Conservation (phyloP, 2,888 invertebrate genomes). For the Cephus pygmeus region DNA sequence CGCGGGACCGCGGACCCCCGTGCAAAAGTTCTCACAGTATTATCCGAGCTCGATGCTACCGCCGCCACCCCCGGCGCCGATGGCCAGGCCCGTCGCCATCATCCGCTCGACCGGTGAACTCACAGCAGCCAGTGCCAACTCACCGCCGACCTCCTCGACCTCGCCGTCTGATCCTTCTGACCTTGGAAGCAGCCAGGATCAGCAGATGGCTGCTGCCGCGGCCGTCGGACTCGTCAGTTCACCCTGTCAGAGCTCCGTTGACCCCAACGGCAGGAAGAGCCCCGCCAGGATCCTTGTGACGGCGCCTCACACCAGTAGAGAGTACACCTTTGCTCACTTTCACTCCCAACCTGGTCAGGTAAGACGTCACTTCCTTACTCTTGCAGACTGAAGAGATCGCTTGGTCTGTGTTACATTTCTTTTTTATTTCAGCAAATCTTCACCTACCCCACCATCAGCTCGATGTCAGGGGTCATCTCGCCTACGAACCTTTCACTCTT, state of each 20-base stretch:
- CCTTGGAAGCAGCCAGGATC: slow-evolving; percentile 51
- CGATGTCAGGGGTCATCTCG: slow-evolving; percentile 89
- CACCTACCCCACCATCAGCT: slow-evolving; percentile 89
- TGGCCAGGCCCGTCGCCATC: slow-evolving; percentile 96
- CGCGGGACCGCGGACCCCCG: slow-evolving; percentile 65
- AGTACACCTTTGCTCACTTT: slow-evolving; percentile 93
- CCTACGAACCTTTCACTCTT: slow-evolving; percentile 89
- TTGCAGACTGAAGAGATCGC: too few relatives aligned
- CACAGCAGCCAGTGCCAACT: slow-evolving; percentile 71
- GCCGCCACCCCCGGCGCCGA: slow-evolving; percentile 93
- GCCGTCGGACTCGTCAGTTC: slow-evolving; percentile 63
- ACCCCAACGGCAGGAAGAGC: slow-evolving; percentile 59
- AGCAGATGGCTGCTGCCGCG: slow-evolving; percentile 61
- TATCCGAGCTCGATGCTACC: slow-evolving; percentile 94
- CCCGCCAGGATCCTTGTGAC: slow-evolving; percentile 66
- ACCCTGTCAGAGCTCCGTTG: slow-evolving; percentile 58
- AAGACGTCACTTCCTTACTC: not conserved
- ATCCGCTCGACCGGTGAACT: slow-evolving; percentile 86
- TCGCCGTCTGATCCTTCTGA: slow-evolving; percentile 61
- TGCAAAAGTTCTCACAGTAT: slow-evolving; percentile 78
- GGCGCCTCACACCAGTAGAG: slow-evolving; percentile 70
- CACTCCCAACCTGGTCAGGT: slow-evolving; percentile 90
- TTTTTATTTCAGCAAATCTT: slow-evolving; percentile 78
- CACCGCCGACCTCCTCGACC: slow-evolving; percentile 72
- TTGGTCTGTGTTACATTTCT: not conserved